Percentiles rank a stretch among this genome's conserved stretches.
phyloP scores from a whole-genome alignment of 2,888 invertebrate species.

The Cosmia pyralina region DNA sequence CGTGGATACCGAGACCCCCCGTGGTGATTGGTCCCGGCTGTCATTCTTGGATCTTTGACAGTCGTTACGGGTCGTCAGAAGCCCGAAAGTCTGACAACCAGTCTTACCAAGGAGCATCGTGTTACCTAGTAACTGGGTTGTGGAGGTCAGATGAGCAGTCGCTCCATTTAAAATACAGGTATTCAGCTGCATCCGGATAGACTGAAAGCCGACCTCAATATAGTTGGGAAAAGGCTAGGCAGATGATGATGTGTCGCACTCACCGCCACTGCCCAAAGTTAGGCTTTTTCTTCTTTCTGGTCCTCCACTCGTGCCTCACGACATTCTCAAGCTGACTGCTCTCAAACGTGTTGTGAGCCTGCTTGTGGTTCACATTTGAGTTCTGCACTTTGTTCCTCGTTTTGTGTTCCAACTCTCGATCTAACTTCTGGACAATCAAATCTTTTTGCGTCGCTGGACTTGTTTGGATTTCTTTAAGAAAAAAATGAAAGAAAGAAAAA shows the following conservation, averaged over 20 bases:
- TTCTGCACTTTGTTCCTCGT: constrained; percentile 12
- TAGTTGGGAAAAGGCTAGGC: too few species aligned
- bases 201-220: too few species aligned
- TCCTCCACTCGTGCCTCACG: constrained; percentile 24
- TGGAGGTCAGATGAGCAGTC: too few species aligned
- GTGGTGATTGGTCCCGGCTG: too few species aligned
- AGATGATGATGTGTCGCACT: not conserved
- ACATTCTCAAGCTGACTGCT: constrained; percentile 21
- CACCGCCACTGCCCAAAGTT: constrained; percentile 47
- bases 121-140: too few species aligned
- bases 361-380: constrained; percentile 17
- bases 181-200: too few species aligned
- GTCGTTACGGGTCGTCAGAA: too few species aligned
- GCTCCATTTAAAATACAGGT: too few species aligned
- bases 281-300: constrained; percentile 31
- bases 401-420: constrained; percentile 31
- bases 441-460: constrained; percentile 10
- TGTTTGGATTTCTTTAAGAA: constrained; percentile 6
- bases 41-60: too few species aligned
- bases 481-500: not conserved
- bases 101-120: too few species aligned
- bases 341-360: constrained; percentile 27
- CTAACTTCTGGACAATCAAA: not conserved
- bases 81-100: too few species aligned
- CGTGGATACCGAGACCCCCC: too few species aligned